These are phyloP conservation scores for Drosophila sechellia DNA, from an alignment of 1,140 invertebrate genomes.

Conservation along the genomic window DNA sequence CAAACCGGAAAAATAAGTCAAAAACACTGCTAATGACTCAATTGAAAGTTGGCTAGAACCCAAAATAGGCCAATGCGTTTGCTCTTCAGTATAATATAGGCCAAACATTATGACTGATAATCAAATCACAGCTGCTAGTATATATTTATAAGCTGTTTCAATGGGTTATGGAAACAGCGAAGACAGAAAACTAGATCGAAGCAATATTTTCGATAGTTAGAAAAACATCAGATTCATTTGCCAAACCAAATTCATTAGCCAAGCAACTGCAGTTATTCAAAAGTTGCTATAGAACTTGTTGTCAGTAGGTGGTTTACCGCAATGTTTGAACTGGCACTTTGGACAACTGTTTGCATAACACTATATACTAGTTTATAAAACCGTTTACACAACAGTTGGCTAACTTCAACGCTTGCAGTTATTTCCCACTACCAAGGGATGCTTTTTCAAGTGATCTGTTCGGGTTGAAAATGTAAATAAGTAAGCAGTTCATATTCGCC, in stretches of 20 bases:
- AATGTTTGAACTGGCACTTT: constrained; percentile 3
- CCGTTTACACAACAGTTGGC: constrained; percentile 41
- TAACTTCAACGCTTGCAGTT: constrained; percentile 17
- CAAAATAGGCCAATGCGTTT: constrained; percentile 32
- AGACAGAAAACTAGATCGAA: not conserved
- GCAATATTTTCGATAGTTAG: no score
- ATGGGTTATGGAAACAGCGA: no score
- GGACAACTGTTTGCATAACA: constrained; percentile 27
- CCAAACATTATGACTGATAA: constrained; percentile 5
- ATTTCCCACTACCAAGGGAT: constrained; percentile 3
- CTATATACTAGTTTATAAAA: constrained; percentile 33
- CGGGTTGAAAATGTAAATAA: constrained; percentile 17
- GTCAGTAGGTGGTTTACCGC: not conserved
- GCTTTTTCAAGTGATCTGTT: constrained; percentile 4
- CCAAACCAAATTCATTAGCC: no score
- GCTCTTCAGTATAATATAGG: not conserved
- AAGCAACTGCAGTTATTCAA: not conserved
- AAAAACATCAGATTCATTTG: no score
- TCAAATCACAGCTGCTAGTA: constrained; percentile 13
- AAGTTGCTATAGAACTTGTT: not conserved
- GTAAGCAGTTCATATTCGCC: constrained; percentile 1
- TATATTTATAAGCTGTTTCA: not conserved
- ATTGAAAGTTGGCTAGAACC: constrained; percentile 57
- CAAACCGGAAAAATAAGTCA: constrained; percentile 32
- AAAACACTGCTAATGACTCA: constrained; percentile 16